Evolutionary conservation across 2,888 invertebrate species (phyloP), one percentile per base, ranked within the genome.

Genomic region (Apamea crenata): DNA sequence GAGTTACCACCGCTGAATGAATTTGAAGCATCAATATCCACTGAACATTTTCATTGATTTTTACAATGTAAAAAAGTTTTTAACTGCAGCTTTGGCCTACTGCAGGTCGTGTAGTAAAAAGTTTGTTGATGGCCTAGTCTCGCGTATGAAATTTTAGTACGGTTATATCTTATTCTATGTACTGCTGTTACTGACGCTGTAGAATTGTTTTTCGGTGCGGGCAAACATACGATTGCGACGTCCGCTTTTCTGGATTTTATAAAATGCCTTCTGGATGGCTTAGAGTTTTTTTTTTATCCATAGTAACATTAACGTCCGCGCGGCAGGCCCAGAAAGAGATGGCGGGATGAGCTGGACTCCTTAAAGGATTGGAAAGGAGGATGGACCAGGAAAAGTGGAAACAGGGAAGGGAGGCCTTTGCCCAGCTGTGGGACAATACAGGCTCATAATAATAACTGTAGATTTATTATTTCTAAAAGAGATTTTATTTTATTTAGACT

Each of bases 1-100:
- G 88, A 90, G 90, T 79, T 90, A 90, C 88, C 88, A 87, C 71
- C 82, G 80, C 71, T 80, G 90, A 91, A 92, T 91, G 89, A 91
- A 92, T 92, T 91, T 90, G 88, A 89, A 86, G 89, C 87, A 88
- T 89, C 87, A 87, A 88, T 90, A 80, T 86, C 85, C 77, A 65
- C 59, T 68, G 77, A 85, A 81, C 83, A 88, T 87, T 90, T 91
- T 87, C 86, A 91, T 91, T 90, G 89, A 91, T 91, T 91, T 90
- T 87, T 87, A 84, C 80, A 53, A 50, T 29, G 69, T 80, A 82
- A 85, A 89, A 56, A 81, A 32, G 73, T 82, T 80, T 74, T 74
- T 59, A 71, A 78, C 72, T 63, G 53, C 40, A 69, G 47, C 47
- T 81, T 74, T 71, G 21, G 67, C 69, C 44, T 36, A 61, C 12